A percentile compares a stretch with the other conserved stretches of the same genome.
Evolutionary conservation across 1,140 invertebrate genomes (phyloP).

Genomic region (Ostrea denselamellosa): DNA sequence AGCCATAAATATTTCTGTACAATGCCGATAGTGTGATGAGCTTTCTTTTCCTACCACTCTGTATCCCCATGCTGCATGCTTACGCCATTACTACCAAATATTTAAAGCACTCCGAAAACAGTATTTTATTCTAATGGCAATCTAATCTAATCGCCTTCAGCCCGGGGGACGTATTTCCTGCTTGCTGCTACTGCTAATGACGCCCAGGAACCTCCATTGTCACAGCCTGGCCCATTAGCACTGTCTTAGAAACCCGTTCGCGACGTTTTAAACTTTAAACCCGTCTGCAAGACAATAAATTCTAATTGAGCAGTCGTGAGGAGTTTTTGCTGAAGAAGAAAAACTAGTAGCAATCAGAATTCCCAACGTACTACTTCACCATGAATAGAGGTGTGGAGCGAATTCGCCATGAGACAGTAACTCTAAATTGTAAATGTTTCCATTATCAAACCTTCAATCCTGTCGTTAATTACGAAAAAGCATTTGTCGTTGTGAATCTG

Average conservation of each 20-base stretch:
- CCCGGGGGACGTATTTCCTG: neutral
- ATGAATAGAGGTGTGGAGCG: neutral
- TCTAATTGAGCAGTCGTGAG: neutral
- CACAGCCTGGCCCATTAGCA: slow-evolving; percentile 14
- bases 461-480: neutral
- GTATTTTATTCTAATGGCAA: slow-evolving; percentile 40
- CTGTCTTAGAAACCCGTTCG: slow-evolving; percentile 2
- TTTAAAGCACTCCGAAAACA: slow-evolving; percentile 27
- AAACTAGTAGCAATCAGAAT: slow-evolving; percentile 15
- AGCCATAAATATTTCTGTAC: slow-evolving; percentile 16
- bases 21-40: neutral
- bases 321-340: slow-evolving; percentile 23
- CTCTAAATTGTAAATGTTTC: slow-evolving; percentile 14
- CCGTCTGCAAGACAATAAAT: slow-evolving; percentile 26
- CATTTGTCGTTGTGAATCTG: neutral
- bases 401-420: neutral
- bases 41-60: neutral
- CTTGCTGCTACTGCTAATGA: slow-evolving; percentile 16
- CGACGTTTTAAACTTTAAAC: slow-evolving; percentile 33
- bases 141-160: slow-evolving; percentile 15
- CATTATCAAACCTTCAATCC: neutral
- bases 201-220: slow-evolving; percentile 15
- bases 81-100: slow-evolving; percentile 14
- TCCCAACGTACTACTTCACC: slow-evolving; percentile 1
- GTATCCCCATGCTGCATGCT: slow-evolving; percentile 8